Evolutionary conservation across 2,797 vertebrate species (phyloP).

Genomic region (Malurus leucopterus): DNA sequence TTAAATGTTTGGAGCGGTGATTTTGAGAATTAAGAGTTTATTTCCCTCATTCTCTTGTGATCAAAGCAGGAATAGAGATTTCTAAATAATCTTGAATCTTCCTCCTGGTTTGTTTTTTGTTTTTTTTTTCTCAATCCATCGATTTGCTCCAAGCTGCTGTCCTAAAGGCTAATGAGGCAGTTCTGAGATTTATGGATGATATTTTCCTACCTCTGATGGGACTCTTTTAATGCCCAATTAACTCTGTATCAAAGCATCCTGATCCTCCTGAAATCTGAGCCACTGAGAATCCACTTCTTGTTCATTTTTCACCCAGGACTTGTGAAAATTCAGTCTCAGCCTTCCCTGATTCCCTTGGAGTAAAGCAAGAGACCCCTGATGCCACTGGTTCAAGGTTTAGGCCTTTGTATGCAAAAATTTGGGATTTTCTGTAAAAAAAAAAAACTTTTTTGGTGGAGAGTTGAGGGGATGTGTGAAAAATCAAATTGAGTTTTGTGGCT

Average conservation of each 20-base stretch:
- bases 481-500: neutral
- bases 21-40: neutral
- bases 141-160: neutral
- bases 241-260: neutral
- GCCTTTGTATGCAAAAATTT: neutral
- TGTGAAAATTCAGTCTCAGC: neutral
- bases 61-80: neutral
- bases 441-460: neutral
- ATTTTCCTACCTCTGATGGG: slow-evolving; percentile 12
- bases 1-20: neutral
- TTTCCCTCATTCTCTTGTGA: neutral
- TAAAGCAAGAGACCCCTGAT: neutral
- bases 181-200: slow-evolving; percentile 1
- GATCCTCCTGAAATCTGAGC: neutral
- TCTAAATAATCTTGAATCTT: neutral
- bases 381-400: neutral
- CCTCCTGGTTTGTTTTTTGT: neutral
- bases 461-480: neutral
- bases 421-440: neutral
- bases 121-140: neutral
- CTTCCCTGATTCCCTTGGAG: neutral
- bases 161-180: slow-evolving; percentile 12
- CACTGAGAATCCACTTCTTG: neutral
- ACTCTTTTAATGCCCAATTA: slow-evolving; percentile 7
- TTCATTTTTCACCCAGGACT: neutral